Conservation (phyloP, 2,888 invertebrate genomes). For the Alcis repandata region DNA sequence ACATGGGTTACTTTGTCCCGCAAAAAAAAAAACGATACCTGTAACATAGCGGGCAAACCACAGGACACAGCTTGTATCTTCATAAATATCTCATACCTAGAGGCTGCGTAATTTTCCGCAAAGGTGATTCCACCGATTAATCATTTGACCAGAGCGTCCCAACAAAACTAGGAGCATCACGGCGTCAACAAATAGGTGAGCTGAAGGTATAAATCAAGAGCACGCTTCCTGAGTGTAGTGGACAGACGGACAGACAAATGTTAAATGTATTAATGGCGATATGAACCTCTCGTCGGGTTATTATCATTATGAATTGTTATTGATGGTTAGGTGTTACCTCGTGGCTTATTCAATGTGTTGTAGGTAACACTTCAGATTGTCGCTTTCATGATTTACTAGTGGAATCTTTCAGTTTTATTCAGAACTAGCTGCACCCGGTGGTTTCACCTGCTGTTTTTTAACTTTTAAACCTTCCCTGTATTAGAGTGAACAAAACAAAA, state of each 20-base stretch:
- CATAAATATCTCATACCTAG: not conserved
- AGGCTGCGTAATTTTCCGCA: constrained; percentile 12
- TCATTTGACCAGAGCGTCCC: constrained; percentile 17
- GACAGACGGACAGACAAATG: constrained; percentile 39
- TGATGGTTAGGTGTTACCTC: constrained; percentile 16
- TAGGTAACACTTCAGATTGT: not conserved
- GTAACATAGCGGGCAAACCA: too few species aligned
- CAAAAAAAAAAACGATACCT: too few species aligned
- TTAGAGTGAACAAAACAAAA: too few species aligned
- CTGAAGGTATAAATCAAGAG: constrained; percentile 44
- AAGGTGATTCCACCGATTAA: constrained; percentile 32
- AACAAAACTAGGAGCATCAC: constrained; percentile 26
- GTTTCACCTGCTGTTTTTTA: too few species aligned
- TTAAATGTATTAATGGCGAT: constrained; percentile 48
- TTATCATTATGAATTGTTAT: constrained; percentile 47
- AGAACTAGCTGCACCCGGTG: too few species aligned
- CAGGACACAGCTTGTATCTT: too few species aligned
- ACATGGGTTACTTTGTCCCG: too few species aligned
- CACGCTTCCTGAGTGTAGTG: constrained; percentile 40
- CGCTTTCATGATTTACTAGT: not conserved
- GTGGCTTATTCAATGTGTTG: constrained; percentile 3
- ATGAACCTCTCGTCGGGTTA: constrained; percentile 50
- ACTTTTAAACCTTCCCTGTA: too few species aligned
- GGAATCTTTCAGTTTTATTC: too few species aligned
- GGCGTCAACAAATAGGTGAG: constrained; percentile 44